Evolutionary conservation across 1,140 invertebrate species (phyloP).

Genomic region (Tenebrio molitor): DNA sequence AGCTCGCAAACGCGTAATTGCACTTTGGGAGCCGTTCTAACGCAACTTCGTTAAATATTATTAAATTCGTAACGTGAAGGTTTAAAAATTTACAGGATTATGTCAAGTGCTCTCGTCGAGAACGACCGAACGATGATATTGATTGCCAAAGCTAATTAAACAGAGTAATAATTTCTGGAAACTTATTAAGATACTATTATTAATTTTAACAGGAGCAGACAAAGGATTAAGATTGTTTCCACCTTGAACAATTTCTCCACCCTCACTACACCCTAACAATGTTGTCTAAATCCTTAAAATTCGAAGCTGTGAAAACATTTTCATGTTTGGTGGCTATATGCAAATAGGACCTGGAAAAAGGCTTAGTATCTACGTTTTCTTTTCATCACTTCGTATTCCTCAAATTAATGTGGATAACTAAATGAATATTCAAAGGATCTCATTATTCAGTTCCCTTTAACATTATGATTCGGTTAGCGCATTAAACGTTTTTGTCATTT

Average conservation of each 20-base stretch:
- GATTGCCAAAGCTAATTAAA: slow-evolving; percentile 14
- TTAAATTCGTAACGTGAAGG: neutral
- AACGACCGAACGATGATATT: neutral
- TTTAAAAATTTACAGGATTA: slow-evolving; percentile 5
- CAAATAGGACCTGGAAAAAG: slow-evolving; percentile 24
- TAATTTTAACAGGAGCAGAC: slow-evolving; percentile 29
- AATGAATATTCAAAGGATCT: slow-evolving; percentile 30
- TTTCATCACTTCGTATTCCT: slow-evolving; percentile 23
- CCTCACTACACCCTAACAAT: neutral
- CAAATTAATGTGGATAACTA: slow-evolving; percentile 32
- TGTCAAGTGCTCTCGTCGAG: neutral
- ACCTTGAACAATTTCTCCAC: neutral
- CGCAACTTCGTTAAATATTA: neutral
- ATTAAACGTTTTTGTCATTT: slow-evolving; percentile 34
- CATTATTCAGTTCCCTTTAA: slow-evolving; percentile 21
- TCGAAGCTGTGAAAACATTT: slow-evolving; percentile 13
- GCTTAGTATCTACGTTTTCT: slow-evolving; percentile 24
- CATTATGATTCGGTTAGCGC: slow-evolving; percentile 26
- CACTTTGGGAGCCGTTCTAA: neutral
- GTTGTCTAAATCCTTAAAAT: neutral
- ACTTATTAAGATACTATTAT: slow-evolving; percentile 27
- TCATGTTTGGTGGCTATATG: slow-evolving; percentile 29
- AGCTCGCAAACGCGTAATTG: neutral
- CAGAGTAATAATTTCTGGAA: slow-evolving; percentile 10
- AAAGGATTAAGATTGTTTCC: slow-evolving; percentile 27